Evolutionary conservation across 2,113 vertebrate species (phyloP).

Genomic region (Scortum barcoo): DNA sequence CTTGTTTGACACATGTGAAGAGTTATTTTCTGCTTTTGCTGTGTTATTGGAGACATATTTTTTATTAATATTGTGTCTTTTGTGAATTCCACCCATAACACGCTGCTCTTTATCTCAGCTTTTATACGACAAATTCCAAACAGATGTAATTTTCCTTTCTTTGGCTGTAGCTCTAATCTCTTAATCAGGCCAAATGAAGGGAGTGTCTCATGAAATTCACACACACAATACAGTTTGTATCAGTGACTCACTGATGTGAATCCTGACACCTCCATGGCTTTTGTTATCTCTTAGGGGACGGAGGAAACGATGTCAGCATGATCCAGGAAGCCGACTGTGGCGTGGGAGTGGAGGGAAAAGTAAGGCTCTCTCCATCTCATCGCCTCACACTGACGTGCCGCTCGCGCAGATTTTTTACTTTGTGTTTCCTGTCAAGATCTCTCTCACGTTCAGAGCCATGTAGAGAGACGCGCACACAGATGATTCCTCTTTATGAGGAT

Average conservation of each 20-base stretch:
- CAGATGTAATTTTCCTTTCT: background rate
- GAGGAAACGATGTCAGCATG: slow-evolving; percentile 99
- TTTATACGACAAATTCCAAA: background rate
- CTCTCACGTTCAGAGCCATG: slow-evolving; percentile 54
- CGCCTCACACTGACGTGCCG: slow-evolving; percentile 32
- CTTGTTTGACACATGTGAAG: background rate
- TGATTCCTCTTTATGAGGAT: slow-evolving; percentile 71
- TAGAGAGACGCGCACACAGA: slow-evolving; percentile 56
- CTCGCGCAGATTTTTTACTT: slow-evolving; percentile 53
- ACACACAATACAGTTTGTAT: slow-evolving; percentile 5
- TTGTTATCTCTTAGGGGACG: slow-evolving; percentile 90
- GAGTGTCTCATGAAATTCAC: slow-evolving; percentile 29
- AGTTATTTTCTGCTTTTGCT: background rate
- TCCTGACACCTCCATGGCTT: slow-evolving; percentile 73
- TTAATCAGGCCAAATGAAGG: slow-evolving; percentile 33
- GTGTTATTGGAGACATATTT: background rate
- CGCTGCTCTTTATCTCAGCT: background rate
- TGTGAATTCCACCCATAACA: background rate
- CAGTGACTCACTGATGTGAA: slow-evolving; percentile 61
- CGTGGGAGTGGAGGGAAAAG: slow-evolving; percentile 98
- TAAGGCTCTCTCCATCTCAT: slow-evolving; percentile 83
- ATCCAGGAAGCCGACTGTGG: slow-evolving; percentile 99
- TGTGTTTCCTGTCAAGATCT: slow-evolving; percentile 77
- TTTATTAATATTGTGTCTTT: background rate
- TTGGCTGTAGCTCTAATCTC: background rate